Evolutionary conservation across 2,888 invertebrate species (phyloP).

Genomic region (Tryphoninae sp.): DNA sequence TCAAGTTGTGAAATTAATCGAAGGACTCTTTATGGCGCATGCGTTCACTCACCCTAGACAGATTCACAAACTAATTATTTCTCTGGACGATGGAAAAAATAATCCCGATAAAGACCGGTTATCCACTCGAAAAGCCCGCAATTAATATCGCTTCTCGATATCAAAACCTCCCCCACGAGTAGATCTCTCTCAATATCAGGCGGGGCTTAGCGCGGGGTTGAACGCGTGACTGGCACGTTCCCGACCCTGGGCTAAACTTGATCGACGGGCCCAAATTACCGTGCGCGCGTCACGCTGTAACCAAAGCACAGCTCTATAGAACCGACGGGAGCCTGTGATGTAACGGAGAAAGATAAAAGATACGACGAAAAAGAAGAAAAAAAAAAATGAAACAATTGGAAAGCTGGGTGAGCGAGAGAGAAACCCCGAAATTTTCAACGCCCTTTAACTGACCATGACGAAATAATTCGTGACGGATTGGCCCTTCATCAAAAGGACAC

Average conservation of each 20-base stretch:
- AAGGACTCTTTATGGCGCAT: background rate
- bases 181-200: background rate
- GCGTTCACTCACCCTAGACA: background rate
- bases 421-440: slow-evolving; percentile 47
- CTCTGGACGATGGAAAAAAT: background rate
- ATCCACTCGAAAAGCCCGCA: slow-evolving; percentile 1
- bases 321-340: slow-evolving; percentile 9
- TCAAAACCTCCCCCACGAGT: background rate
- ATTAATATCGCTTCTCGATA: slow-evolving; percentile 36
- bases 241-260: background rate
- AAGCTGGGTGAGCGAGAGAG: background rate
- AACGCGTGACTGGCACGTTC: slow-evolving; percentile 56
- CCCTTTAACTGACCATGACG: slow-evolving; percentile 57
- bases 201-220: background rate
- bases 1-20: too few species aligned
- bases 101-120: background rate
- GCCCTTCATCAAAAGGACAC: slow-evolving; percentile 32
- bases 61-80: slow-evolving; percentile 28
- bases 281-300: slow-evolving; percentile 17
- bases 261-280: slow-evolving; percentile 28
- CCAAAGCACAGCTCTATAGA: slow-evolving; percentile 9
- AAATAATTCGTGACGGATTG: slow-evolving; percentile 58
- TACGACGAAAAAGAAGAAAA: slow-evolving; percentile 8
- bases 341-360: background rate
- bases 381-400: background rate